Base-by-base conservation (phyloP, 2,888 invertebrate species). In the Acanthosepion esculentum region DNA sequence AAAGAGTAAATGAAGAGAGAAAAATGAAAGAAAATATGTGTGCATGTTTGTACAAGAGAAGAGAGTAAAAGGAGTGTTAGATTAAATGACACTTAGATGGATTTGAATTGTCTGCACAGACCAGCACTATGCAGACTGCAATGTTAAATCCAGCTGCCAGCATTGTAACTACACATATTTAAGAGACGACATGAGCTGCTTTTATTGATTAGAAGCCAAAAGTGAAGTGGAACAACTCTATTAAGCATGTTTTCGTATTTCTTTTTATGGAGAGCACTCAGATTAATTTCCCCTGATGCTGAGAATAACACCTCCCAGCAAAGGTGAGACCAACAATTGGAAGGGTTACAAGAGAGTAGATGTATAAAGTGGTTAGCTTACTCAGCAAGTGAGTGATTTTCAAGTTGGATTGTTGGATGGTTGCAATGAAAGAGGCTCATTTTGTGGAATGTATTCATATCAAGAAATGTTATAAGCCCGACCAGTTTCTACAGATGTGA, bases 171-270 rank as follows among this genome's bases (percentile, higher is more conserved):
- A 29, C 64, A 64, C 64, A 64, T 29, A 64, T 64, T 41, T 64
- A 64, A 64, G 64, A 64, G 64, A 64, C 5, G 29, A 64, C 64
- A 64, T 64, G 64, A 64, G 64, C 26, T 29, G 29, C 26, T 29
- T 64, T 26, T 64, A 64, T 64, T 64, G 64, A 64, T 64, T 29
- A 12, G 64, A 64, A 64, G 64, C 64, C 64, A 64, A 64, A 29
- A 64, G 64, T 64, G 64, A 64, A 64, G 64, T 64, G 64, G 64
- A 64, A 64, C 64, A 64, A 64, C 64, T 64, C 64, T 64, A 64
- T 64, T 29, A 64, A 64, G 29, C 64, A 29, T 64, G 64, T 26
- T 64, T 64, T 64, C 64, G 29, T 29, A 29, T 64, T 64, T 64
- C 64, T 64, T 64, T 64, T 64, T 64, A 64, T 64, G 64, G 64